These are phyloP conservation scores for Morone chrysops DNA, from an alignment of 2,113 vertebrate genomes.

Conservation along the genomic window DNA sequence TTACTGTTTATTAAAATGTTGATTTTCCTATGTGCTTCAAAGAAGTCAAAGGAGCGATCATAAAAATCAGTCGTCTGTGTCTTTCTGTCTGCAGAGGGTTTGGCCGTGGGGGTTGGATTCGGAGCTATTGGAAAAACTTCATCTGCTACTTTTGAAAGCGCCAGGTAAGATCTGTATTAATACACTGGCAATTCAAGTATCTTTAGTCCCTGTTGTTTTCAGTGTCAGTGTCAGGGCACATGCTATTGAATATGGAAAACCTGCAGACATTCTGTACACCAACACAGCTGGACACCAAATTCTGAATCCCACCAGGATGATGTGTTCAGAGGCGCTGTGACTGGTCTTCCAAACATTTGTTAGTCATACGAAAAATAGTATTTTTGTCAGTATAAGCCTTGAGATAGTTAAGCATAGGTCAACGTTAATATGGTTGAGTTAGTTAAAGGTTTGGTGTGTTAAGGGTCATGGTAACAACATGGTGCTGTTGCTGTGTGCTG, in stretches of 20 bases:
- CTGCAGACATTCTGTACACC: not conserved
- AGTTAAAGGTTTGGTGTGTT: not conserved
- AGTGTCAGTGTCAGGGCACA: not conserved
- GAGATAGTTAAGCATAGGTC: not conserved
- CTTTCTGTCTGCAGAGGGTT: constrained; percentile 89
- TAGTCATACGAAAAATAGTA: rapidly evolving
- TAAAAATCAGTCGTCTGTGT: not conserved
- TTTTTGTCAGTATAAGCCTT: not conserved
- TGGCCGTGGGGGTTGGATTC: constrained; percentile 96
- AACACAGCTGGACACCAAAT: not conserved
- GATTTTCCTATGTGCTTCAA: not conserved
- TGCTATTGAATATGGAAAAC: not conserved
- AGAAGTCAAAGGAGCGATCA: not conserved
- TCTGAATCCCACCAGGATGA: not conserved
- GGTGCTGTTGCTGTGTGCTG: not conserved
- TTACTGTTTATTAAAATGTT: not conserved
- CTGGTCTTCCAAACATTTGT: not conserved
- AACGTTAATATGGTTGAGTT: not conserved
- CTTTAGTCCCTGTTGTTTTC: not conserved
- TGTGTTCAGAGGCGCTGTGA: not conserved
- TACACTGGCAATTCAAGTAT: not conserved
- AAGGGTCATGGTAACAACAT: not conserved
- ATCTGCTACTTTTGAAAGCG: constrained; percentile 93
- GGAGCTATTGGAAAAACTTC: constrained; percentile 91
- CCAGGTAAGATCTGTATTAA: constrained; percentile 86